Base-by-base conservation (phyloP, 2,113 vertebrate species). In the Pygoscelis antarcticus region DNA sequence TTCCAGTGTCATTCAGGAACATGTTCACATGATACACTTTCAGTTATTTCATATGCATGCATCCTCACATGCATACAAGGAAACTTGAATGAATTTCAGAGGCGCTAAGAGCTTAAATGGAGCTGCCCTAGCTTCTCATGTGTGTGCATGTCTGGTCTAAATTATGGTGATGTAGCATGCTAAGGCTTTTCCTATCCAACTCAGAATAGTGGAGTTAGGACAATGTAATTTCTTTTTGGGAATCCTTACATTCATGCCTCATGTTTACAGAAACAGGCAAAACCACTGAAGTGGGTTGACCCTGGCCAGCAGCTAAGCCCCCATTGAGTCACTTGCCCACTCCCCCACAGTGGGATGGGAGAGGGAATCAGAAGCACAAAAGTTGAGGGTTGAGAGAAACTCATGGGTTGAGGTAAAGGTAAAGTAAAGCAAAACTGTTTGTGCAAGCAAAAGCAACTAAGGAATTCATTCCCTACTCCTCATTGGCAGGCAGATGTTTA, bases 271-370 rank as follows among this genome's bases (percentile, higher is more conserved):
- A 34, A 60, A 26, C 38, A 77, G 23, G 15, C 11, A 77, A 54
- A 51, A 42, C 72, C 27, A 36, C 10, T 74, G 34, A 16, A 54
- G 20, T 23, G 19, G 4, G 7, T 27, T 72, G 18, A 71, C 10
- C 5, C 36, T 47, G n/a, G 12, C 23, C 7, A 26, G 11, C 26
- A 36, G 3, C 17, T 32, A 75, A 36, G 18, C 2, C 4, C 8
- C 25, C 30, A 21, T 36, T 1, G 3, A 40, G 16, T 36, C 29
- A 61, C 10, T 51, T 8, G 1, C 5, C 11, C 5, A 34, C 9
- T 58, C 2, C 52, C 2, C 7, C 9, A 30, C 7, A 62, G 22
- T 11, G 6, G 34, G 6, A 44, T 10, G 7, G 6, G 10, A 7
- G 9, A 58, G 4, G 52, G 20, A 64, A 60, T 83, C 27, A 72